Percentiles rank a stretch among this genome's conserved stretches.
These are phyloP conservation scores for Trachelus iudaicus DNA, from an alignment of 2,888 invertebrate genomes.

Conservation along the genomic window DNA sequence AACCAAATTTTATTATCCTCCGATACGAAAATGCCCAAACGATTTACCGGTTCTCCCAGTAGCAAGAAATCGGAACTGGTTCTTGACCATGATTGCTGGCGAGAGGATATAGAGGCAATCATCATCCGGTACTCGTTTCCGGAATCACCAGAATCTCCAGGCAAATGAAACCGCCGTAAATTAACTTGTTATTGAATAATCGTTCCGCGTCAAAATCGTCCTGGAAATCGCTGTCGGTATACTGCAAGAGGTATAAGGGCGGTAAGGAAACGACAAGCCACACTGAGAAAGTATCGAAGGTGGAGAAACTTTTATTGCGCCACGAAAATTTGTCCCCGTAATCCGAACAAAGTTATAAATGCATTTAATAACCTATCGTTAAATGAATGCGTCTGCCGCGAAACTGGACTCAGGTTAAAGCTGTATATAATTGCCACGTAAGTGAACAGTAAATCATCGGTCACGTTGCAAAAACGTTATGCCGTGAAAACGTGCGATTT, in stretches of 20 bases:
- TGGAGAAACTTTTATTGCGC: background rate
- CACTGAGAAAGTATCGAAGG: background rate
- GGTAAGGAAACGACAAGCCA: background rate
- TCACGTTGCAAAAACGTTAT: background rate
- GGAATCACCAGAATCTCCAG: background rate
- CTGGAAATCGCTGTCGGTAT: background rate
- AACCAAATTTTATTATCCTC: slow-evolving; percentile 26
- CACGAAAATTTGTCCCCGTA: background rate
- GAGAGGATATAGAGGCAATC: slow-evolving; percentile 20
- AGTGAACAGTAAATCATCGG: background rate
- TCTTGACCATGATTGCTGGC: slow-evolving; percentile 26
- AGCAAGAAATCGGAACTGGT: slow-evolving; percentile 32
- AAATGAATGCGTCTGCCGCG: background rate
- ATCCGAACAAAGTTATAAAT: background rate
- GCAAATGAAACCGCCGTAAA: background rate
- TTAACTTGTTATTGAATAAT: background rate
- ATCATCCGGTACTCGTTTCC: background rate
- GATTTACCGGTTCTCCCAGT: slow-evolving; percentile 30
- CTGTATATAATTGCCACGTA: background rate
- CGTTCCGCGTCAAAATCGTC: background rate
- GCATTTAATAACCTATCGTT: background rate
- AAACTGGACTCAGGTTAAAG: background rate
- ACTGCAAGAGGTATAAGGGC: background rate
- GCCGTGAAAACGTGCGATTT: background rate
- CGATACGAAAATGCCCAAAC: slow-evolving; percentile 18